phyloP scores from a whole-genome alignment of 2,797 vertebrate species.

The Molossus alvarezi region DNA sequence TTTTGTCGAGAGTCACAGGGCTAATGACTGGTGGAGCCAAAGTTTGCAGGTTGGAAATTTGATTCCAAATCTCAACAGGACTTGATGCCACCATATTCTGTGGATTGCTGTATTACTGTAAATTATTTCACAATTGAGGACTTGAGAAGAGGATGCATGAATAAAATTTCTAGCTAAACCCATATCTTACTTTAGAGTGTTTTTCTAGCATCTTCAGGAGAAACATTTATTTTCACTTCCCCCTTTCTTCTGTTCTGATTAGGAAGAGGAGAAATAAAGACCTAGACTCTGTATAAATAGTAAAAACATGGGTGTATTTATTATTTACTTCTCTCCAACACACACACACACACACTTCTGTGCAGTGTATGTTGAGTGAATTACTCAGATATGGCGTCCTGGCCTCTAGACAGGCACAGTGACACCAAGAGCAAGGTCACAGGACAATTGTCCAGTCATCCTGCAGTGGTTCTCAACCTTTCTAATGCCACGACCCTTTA shows the following conservation, averaged over 20 bases:
- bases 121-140: neutral
- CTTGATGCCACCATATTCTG: neutral
- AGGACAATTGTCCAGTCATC: neutral
- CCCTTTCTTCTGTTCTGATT: slow-evolving; percentile 28
- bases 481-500: no score
- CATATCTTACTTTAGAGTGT: neutral
- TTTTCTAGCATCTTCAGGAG: neutral
- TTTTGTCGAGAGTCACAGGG: neutral
- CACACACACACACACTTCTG: neutral
- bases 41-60: neutral
- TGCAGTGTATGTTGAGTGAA: neutral
- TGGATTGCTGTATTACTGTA: neutral
- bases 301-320: neutral
- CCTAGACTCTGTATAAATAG: slow-evolving; percentile 1
- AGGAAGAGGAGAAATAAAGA: slow-evolving; percentile 11
- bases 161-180: neutral
- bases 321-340: neutral
- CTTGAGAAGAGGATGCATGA: neutral
- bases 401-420: neutral
- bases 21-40: neutral
- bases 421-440: neutral
- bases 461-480: neutral
- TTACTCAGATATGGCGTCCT: neutral
- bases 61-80: neutral
- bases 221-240: slow-evolving; percentile 26